phyloP scores from a whole-genome alignment of 2,888 invertebrate species.

The Uloborus plumipes region DNA sequence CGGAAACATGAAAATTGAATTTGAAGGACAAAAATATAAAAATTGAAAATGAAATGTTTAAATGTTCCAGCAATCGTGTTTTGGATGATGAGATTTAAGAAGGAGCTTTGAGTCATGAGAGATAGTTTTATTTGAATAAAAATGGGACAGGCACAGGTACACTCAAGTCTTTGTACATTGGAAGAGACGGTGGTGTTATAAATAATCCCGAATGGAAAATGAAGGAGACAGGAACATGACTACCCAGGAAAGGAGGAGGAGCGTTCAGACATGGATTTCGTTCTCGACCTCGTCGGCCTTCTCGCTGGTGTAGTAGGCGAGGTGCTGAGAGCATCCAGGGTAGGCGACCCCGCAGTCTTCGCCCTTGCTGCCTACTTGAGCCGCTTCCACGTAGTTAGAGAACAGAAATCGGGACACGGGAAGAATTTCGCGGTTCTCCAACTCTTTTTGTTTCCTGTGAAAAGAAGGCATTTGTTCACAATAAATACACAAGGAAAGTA shows the following conservation, averaged over 20 bases:
- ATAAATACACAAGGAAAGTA: too few relatives aligned
- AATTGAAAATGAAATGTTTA: too few relatives aligned
- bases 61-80: too few relatives aligned
- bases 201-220: constrained; percentile 33
- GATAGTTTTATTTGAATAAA: too few relatives aligned
- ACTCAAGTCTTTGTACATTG: not conserved
- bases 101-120: too few relatives aligned
- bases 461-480: not conserved
- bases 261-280: constrained; percentile 18
- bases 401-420: constrained; percentile 50
- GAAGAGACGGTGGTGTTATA: constrained; percentile 30
- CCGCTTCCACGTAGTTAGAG: constrained; percentile 48
- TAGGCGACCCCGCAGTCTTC: constrained; percentile 37
- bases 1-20: too few relatives aligned
- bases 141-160: not conserved
- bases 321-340: constrained; percentile 29
- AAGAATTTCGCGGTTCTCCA: constrained; percentile 40
- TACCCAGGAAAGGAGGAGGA: too few relatives aligned
- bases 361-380: constrained; percentile 26
- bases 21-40: too few relatives aligned
- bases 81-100: too few relatives aligned
- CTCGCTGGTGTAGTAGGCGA: constrained; percentile 23
- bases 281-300: constrained; percentile 47
- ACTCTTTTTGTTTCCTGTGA: constrained; percentile 48
- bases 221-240: constrained; percentile 15